Base-by-base conservation (phyloP, 2,888 invertebrate species). In the Axea sp. region DNA sequence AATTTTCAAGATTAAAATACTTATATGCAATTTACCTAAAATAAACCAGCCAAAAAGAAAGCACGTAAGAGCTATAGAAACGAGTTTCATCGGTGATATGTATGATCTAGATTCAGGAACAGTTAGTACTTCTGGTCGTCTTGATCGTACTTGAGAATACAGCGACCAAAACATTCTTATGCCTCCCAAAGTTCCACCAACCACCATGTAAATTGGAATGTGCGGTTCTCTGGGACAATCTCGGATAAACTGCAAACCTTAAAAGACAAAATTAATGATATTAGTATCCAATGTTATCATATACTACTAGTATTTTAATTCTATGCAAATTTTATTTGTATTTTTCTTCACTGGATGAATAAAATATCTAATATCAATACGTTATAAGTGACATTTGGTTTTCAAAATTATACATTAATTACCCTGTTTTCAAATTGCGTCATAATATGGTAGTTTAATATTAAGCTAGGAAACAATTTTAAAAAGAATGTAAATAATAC, bases 171-270 rank as follows among this genome's bases (percentile, higher is more conserved):
- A 80, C 83, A 94, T 91, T 74, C 94, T 93, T 1, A 92, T 89
- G 8, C 92, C 90, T 0, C 95, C 95, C 6, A 93, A 90, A 5
- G 92, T 91, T 0, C 95, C 95, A 0, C 95, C 95, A n/a, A 95
- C 94, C 62, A 95, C 91, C 91, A 95, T 93, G 88, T 95, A 95
- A 15, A 94, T 91, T 0, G 95, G 94, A 75, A 95, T 92, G 69
- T 92, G 90, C 0, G 93, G 92, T 86, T 94, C 93, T 37, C 91
- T 90, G 0, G 95, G 95, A 78, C 95, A 95, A 84, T 95, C 94
- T 11, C 93, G 90, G 67, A 94, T 91, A 87, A 93, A 94, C 82
- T 95, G 93, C 47, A 94, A 91, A 76, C 95, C 95, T 95, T 90
- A n/a, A 82, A 65, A 39, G 9, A 11, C 1, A 1, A 19, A 19